Conservation (phyloP, 2,113 vertebrate genomes). For the Nettapus auritus region DNA sequence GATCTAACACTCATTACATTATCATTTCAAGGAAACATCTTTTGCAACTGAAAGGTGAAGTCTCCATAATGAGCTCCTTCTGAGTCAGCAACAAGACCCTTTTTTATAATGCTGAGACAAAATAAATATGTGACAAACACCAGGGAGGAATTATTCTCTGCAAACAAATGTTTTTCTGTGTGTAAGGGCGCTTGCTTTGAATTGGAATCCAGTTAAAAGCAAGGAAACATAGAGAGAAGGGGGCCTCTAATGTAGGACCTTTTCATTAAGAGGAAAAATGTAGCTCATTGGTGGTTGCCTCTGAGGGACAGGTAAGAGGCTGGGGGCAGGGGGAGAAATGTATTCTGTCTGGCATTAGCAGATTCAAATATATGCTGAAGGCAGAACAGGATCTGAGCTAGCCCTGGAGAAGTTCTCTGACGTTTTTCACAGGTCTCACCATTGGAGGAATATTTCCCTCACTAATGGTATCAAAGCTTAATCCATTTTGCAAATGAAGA, state of each 20-base stretch:
- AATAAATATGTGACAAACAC: slow-evolving; percentile 46
- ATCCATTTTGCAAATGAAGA: neutral
- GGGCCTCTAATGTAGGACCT: neutral
- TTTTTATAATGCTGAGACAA: slow-evolving; percentile 43
- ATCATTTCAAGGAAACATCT: slow-evolving; percentile 72
- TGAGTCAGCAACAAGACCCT: slow-evolving; percentile 36
- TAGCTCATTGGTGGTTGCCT: neutral
- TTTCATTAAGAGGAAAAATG: neutral
- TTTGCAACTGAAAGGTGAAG: slow-evolving; percentile 64
- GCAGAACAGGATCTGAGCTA: neutral
- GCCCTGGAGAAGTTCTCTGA: neutral
- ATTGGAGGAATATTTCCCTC: neutral
- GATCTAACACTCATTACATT: slow-evolving; percentile 69
- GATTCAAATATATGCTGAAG: slow-evolving; percentile 2
- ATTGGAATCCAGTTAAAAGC: neutral
- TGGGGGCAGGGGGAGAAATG: neutral
- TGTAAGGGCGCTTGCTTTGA: neutral
- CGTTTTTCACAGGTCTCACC: neutral
- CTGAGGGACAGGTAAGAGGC: neutral
- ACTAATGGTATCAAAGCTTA: neutral
- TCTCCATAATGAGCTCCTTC: slow-evolving; percentile 67
- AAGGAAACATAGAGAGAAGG: neutral
- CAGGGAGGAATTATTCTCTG: neutral
- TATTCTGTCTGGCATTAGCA: neutral
- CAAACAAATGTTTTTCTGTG: neutral